Evolutionary conservation across 2,113 vertebrate species (phyloP).

Genomic region (Ceratotherium simum): DNA sequence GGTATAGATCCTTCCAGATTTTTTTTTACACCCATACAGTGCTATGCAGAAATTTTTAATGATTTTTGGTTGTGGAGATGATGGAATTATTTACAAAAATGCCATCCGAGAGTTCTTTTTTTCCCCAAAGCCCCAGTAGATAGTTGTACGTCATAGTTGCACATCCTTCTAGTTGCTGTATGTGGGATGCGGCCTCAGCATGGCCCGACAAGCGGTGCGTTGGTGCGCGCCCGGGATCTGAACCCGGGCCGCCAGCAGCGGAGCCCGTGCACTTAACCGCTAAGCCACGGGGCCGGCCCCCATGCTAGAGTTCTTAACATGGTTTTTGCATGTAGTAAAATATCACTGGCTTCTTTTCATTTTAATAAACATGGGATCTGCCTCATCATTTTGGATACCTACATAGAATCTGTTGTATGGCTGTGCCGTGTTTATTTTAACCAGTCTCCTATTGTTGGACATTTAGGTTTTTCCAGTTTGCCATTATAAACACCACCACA

Average conservation of each 20-base stretch:
- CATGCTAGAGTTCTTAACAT: neutral
- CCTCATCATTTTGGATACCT: neutral
- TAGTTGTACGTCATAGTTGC: too few species aligned
- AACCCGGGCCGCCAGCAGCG: too few species aligned
- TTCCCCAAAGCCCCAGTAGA: too few species aligned
- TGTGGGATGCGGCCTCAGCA: too few species aligned
- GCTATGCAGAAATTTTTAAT: neutral
- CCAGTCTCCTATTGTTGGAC: neutral
- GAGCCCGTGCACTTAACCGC: too few species aligned
- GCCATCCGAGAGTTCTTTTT: neutral
- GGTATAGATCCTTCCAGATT: neutral
- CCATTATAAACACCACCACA: neutral
- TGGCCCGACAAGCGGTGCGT: too few species aligned
- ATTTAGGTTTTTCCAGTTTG: neutral
- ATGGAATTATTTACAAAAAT: constrained; percentile 11
- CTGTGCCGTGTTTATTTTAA: neutral
- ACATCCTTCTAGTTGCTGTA: too few species aligned
- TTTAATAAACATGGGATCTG: neutral
- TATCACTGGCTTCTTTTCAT: neutral
- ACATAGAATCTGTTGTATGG: fast-evolving
- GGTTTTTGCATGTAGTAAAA: neutral
- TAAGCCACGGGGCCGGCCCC: too few species aligned
- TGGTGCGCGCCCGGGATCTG: too few species aligned
- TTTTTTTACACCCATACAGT: neutral
- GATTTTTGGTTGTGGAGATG: neutral